Evolutionary conservation across 2,888 invertebrate species (phyloP).

Genomic region (Perdita meconis): DNA sequence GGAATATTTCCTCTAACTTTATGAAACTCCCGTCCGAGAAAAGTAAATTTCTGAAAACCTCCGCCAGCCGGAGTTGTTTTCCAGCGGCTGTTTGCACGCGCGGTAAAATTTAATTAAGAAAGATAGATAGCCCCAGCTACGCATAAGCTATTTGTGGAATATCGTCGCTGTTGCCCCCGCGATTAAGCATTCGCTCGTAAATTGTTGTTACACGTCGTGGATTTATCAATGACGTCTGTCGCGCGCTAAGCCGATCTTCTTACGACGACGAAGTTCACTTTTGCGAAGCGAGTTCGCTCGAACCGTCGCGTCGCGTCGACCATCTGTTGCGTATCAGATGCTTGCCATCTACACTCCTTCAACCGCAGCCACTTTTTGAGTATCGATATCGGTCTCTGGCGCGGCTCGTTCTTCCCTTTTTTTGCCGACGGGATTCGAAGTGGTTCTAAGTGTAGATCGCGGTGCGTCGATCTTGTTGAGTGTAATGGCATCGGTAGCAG

Average conservation of each 20-base stretch:
- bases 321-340: constrained; percentile 9
- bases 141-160: constrained; percentile 41
- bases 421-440: too few relatives aligned
- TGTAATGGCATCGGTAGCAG: too few relatives aligned
- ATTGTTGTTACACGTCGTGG: constrained; percentile 24
- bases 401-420: too few relatives aligned
- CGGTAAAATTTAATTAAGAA: constrained; percentile 26
- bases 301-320: constrained; percentile 20
- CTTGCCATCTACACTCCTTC: too few relatives aligned
- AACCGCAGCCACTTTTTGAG: too few relatives aligned
- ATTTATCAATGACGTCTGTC: constrained; percentile 60
- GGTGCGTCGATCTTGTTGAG: too few relatives aligned
- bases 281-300: constrained; percentile 4
- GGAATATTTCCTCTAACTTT: background rate
- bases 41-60: background rate
- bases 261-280: constrained; percentile 43
- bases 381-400: too few relatives aligned
- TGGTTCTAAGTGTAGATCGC: too few relatives aligned
- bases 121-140: constrained; percentile 5
- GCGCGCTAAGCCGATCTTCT: constrained; percentile 50
- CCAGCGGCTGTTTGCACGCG: background rate
- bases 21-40: too few relatives aligned
- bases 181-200: constrained; percentile 5
- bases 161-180: constrained; percentile 13
- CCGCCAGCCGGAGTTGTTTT: constrained; percentile 3